Evolutionary conservation across 2,797 vertebrate species (phyloP).

Genomic region (Rhinoraja longicauda): DNA sequence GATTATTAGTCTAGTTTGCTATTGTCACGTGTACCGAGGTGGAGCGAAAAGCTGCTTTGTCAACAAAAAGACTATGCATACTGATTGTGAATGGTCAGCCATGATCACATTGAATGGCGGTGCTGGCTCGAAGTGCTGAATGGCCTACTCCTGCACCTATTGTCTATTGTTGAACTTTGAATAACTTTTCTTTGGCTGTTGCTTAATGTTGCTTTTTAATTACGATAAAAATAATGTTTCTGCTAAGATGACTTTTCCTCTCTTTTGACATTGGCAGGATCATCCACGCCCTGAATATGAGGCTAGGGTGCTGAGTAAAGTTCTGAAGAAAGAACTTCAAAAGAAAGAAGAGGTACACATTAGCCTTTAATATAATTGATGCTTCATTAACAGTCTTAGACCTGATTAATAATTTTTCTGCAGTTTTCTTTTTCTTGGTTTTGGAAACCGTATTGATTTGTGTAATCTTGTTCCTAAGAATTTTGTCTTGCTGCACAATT

Average conservation of each 20-base stretch:
- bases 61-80: too few species aligned
- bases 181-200: neutral
- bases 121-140: too few species aligned
- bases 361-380: neutral
- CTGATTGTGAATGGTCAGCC: too few species aligned
- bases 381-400: neutral
- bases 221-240: neutral
- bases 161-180: neutral
- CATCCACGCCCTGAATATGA: conserved; percentile 88
- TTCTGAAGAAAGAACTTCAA: conserved; percentile 62
- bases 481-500: neutral
- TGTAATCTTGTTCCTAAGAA: neutral
- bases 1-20: too few species aligned
- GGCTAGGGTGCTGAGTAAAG: conserved; percentile 77
- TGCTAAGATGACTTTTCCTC: neutral
- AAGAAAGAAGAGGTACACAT: conserved; percentile 65
- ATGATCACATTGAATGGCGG: too few species aligned
- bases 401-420: neutral
- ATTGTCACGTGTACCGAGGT: too few species aligned
- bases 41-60: too few species aligned
- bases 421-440: neutral
- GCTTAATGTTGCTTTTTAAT: neutral
- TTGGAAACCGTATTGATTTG: neutral
- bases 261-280: conserved; percentile 59
- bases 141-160: too few species aligned